A percentile compares a stretch with the other conserved stretches of the same genome.
These are phyloP conservation scores for Platysternon megacephalum DNA, from an alignment of 2,113 vertebrate genomes.

Conservation along the genomic window DNA sequence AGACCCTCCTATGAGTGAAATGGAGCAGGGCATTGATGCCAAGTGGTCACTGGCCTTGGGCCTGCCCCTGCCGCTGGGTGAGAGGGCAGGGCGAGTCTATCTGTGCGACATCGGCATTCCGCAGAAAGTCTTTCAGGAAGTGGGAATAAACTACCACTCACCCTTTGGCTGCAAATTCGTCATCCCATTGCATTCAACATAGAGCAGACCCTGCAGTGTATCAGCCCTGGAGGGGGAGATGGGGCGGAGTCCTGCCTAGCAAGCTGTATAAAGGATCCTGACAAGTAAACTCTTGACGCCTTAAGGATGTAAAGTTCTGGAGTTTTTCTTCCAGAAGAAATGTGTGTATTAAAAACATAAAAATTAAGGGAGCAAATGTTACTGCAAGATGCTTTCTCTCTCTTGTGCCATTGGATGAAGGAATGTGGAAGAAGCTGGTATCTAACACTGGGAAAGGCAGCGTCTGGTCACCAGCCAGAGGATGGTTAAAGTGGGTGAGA, in stretches of 20 bases:
- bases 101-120: conserved; percentile 97
- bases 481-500: accelerated
- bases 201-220: background rate
- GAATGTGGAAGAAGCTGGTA: background rate
- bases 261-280: conserved; percentile 24
- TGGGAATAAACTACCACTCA: conserved; percentile 95
- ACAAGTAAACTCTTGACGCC: conserved; percentile 64
- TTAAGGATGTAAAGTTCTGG: conserved; percentile 78
- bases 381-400: background rate
- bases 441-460: background rate
- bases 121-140: conserved; percentile 94
- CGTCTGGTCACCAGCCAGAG: accelerated
- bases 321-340: conserved; percentile 58
- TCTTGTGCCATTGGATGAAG: conserved; percentile 32
- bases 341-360: background rate
- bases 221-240: background rate
- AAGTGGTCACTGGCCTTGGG: conserved; percentile 97
- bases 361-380: background rate
- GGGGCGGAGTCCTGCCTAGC: background rate
- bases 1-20: conserved; percentile 90
- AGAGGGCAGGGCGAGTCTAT: conserved; percentile 92
- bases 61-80: conserved; percentile 89
- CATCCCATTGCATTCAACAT: conserved; percentile 94
- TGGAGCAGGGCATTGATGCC: conserved; percentile 91
- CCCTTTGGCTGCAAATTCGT: conserved; percentile 99